These are phyloP conservation scores for Ellobius talpinus DNA, from an alignment of 2,113 vertebrate genomes.

Conservation along the genomic window DNA sequence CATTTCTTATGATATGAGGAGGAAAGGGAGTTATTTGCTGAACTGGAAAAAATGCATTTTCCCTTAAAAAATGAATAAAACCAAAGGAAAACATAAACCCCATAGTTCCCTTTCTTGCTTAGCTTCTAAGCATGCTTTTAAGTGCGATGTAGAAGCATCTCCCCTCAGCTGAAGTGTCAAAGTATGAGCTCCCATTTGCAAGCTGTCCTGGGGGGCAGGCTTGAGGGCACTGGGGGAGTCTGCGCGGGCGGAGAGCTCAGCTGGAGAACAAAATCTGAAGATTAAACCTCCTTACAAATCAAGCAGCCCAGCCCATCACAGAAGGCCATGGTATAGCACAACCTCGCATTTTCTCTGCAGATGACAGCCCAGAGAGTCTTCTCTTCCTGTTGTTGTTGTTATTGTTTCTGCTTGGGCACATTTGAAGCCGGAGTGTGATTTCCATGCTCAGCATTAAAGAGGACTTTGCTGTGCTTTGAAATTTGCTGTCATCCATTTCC, in stretches of 20 bases:
- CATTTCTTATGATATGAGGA: background rate
- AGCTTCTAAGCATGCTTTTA: slow-evolving; percentile 21
- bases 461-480: slow-evolving; percentile 75
- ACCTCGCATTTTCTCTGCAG: slow-evolving; percentile 18
- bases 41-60: slow-evolving; percentile 35
- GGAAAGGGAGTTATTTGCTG: background rate
- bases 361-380: slow-evolving; percentile 47
- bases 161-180: background rate
- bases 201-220: slow-evolving; percentile 11
- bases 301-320: slow-evolving; percentile 29
- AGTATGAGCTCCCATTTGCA: slow-evolving; percentile 46
- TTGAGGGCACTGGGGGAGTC: background rate
- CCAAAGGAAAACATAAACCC: background rate
- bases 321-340: background rate
- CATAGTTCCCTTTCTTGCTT: background rate
- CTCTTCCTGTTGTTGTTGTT: background rate
- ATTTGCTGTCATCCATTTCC: slow-evolving; percentile 67
- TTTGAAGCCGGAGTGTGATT: slow-evolving; percentile 70
- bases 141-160: slow-evolving; percentile 12
- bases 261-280: slow-evolving; percentile 2
- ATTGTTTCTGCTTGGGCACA: slow-evolving; percentile 69
- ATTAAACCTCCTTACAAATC: slow-evolving; percentile 56
- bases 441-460: slow-evolving; percentile 67
- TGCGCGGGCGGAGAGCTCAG: background rate
- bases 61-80: background rate